Evolutionary conservation across 2,888 invertebrate species (phyloP).

Genomic region (Ischnura elegans): DNA sequence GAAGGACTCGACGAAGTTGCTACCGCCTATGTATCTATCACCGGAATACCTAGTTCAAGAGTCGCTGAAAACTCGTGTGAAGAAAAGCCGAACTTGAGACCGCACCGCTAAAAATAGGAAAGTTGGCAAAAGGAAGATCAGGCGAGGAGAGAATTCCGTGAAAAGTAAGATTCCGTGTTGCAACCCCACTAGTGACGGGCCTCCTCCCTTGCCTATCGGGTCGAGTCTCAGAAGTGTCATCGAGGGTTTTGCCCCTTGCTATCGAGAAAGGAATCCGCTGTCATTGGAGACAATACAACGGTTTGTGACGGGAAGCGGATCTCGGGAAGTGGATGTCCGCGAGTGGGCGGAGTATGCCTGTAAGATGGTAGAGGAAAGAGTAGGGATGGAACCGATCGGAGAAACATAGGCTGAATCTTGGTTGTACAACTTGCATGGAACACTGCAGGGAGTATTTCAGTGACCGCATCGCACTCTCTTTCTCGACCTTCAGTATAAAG

Average conservation of each 20-base stretch:
- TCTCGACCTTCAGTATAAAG: too few species aligned
- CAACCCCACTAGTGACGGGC: not conserved
- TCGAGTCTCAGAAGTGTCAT: slow-evolving; percentile 8
- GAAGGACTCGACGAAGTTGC: too few species aligned
- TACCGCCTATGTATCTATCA: too few species aligned
- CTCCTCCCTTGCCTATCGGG: not conserved
- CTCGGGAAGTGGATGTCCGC: not conserved
- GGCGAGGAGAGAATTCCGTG: not conserved
- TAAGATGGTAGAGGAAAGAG: not conserved
- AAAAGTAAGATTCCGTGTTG: slow-evolving; percentile 9
- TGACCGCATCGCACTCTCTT: too few species aligned
- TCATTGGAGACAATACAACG: not conserved
- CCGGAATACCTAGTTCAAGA: too few species aligned
- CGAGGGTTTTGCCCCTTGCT: not conserved
- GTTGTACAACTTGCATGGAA: too few species aligned
- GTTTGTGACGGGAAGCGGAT: not conserved
- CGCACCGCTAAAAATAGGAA: not conserved
- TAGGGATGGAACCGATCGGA: not conserved
- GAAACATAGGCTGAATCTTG: too few species aligned
- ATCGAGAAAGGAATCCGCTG: not conserved
- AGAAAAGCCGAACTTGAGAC: not conserved
- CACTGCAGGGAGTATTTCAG: too few species aligned
- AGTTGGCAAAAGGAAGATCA: not conserved
- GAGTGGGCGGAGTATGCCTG: not conserved
- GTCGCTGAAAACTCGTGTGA: too few species aligned